Conservation (phyloP, 2,888 invertebrate species). For the Chironomus riparius region DNA sequence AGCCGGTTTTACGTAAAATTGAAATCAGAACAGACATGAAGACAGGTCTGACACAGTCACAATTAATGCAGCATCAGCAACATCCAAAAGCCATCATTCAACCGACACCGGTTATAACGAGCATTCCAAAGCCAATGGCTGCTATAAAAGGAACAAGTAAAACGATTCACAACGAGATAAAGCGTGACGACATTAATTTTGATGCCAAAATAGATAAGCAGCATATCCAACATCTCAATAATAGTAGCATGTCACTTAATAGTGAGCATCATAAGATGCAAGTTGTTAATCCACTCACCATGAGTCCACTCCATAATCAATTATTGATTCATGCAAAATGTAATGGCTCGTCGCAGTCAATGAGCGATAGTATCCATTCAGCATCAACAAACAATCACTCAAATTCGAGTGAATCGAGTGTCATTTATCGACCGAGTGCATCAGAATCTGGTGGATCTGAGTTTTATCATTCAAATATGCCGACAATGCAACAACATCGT, state of each 20-base stretch:
- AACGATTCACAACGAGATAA: conserved; percentile 36
- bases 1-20: background rate
- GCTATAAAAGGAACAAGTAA: conserved; percentile 86
- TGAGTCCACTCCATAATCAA: conserved; percentile 16
- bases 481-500: conserved; percentile 28
- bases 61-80: conserved; percentile 12
- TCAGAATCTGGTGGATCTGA: conserved; percentile 59
- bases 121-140: conserved; percentile 85
- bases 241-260: conserved; percentile 12
- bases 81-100: conserved; percentile 27
- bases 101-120: conserved; percentile 45
- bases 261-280: conserved; percentile 12
- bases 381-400: conserved; percentile 56
- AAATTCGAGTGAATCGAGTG: conserved; percentile 64
- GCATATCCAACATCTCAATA: background rate
- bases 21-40: conserved; percentile 17
- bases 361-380: conserved; percentile 58
- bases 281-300: conserved; percentile 18
- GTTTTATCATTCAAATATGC: conserved; percentile 34
- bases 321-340: background rate
- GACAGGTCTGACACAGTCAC: background rate
- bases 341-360: conserved; percentile 36
- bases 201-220: background rate
- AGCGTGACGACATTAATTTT: background rate
- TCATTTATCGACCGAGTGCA: conserved; percentile 58